phyloP scores from a whole-genome alignment of 2,888 invertebrate genomes.

The Drosophila siamana region DNA sequence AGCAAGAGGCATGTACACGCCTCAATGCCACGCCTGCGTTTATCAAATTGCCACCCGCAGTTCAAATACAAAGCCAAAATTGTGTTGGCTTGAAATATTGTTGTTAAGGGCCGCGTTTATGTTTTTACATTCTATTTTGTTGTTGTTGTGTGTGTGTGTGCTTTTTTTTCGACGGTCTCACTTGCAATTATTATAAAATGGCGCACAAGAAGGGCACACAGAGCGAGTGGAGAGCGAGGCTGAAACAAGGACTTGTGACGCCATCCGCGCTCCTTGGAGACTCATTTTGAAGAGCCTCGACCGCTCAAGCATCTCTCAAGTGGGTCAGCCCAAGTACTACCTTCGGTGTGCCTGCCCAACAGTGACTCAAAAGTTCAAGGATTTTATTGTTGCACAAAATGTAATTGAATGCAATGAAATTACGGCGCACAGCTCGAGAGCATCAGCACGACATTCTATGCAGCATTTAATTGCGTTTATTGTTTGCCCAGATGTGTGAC shows the following conservation, averaged over 20 bases:
- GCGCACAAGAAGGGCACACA: slow-evolving; percentile 63
- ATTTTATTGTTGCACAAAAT: slow-evolving; percentile 74
- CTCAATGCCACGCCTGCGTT: slow-evolving; percentile 50
- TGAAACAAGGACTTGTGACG: slow-evolving; percentile 53
- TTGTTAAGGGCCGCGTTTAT: slow-evolving; percentile 62
- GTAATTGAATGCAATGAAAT: slow-evolving; percentile 77
- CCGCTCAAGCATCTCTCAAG: slow-evolving; percentile 66
- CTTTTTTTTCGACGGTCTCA: slow-evolving; percentile 60
- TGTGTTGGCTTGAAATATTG: slow-evolving; percentile 61
- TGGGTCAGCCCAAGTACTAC: slow-evolving; percentile 68
- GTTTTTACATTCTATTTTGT: slow-evolving; percentile 10
- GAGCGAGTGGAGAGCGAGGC: slow-evolving; percentile 11
- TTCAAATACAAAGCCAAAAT: slow-evolving; percentile 45
- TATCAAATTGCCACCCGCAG: slow-evolving; percentile 55
- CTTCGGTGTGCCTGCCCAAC: slow-evolving; percentile 45
- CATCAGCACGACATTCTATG: slow-evolving; percentile 43
- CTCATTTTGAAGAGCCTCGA: slow-evolving; percentile 77
- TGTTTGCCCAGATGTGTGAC: slow-evolving; percentile 29
- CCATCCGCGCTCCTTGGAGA: slow-evolving; percentile 71
- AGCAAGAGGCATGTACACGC: slow-evolving; percentile 29
- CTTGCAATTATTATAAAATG: slow-evolving; percentile 79
- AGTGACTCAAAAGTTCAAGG: slow-evolving; percentile 66
- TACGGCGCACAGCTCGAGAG: slow-evolving; percentile 33
- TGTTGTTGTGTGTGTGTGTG: too few species aligned
- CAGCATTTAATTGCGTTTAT: slow-evolving; percentile 69